Evolutionary conservation across 2,797 vertebrate genomes (phyloP), one percentile per base, ranked within the genome.

Genomic region (Etheostoma perlongum): DNA sequence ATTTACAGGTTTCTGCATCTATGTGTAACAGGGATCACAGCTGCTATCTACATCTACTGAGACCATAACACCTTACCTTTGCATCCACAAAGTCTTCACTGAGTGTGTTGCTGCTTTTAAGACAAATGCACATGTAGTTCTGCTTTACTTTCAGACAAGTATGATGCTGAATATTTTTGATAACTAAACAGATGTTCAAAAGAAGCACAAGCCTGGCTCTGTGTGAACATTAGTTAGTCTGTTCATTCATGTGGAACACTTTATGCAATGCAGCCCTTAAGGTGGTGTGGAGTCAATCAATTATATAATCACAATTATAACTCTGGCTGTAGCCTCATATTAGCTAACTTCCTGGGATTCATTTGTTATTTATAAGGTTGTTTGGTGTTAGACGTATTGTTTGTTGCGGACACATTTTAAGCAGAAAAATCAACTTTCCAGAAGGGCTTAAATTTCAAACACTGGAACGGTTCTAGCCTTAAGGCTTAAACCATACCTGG

Each of bases 401-500:
- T 27, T 57, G 27, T 40, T 40, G 36, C 3, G 10, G 36, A 44
- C 36, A 48, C 19, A 58, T 23, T 47, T 25, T 15, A 44, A 33
- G 59, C 72, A 47, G 3, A 6, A 27, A 59, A 25, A 61, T 73
- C 11, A 44, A 44, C 60, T n/a, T 53, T 4, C 30, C 4, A 25
- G 9, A 53, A n/a, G 0, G 4, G 11, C 46, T 58, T 40, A 48
- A 42, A 14, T 18, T 23, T 49, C 6, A 21, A n/a, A 44, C 14
- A 36, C 23, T 36, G 23, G 9, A 71, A 21, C 1, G 1, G 16
- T 21, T 11, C 19, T 25, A 18, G 4, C 16, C 16, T 47, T 4
- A 25, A 66, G 7, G 33, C 33, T 25, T 40, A 9, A 9, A 33
- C 36, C 91, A 25, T 94, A 98, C 98, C 97, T 98, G 97, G 75